Conservation (phyloP, 2,888 invertebrate genomes). For the Sceliomorpha sp. region DNA sequence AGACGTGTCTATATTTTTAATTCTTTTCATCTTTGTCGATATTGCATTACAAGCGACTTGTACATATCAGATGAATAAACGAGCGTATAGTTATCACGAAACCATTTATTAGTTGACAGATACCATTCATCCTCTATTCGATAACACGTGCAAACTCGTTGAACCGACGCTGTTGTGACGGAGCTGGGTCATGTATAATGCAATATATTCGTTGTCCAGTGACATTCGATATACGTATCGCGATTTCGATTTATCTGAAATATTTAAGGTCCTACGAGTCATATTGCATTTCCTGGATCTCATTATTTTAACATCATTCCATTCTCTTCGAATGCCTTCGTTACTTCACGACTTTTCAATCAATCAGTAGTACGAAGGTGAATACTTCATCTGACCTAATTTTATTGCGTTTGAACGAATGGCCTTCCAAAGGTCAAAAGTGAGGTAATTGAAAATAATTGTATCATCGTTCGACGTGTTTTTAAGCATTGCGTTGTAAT, state of each 20-base stretch:
- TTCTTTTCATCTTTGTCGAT: too few relatives aligned
- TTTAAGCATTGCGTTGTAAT: too few relatives aligned
- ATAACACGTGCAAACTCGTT: conserved; percentile 23
- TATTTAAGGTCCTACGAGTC: not conserved
- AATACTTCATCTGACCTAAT: not conserved
- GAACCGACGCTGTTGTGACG: conserved; percentile 14
- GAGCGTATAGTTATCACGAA: conserved; percentile 39
- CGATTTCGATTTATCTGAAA: conserved; percentile 54
- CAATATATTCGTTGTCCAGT: conserved; percentile 65
- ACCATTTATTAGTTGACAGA: conserved; percentile 29
- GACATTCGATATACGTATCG: conserved; percentile 60
- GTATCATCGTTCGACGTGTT: too few relatives aligned
- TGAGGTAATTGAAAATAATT: too few relatives aligned
- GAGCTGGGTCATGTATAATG: conserved; percentile 66
- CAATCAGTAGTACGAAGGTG: not conserved
- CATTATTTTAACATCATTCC: conserved; percentile 1
- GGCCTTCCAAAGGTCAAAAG: too few relatives aligned
- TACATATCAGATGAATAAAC: too few relatives aligned
- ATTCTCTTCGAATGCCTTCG: conserved; percentile 41
- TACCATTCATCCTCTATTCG: conserved; percentile 20
- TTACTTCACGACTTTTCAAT: conserved; percentile 44
- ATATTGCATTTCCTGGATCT: not conserved
- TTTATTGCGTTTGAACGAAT: conserved; percentile 1
- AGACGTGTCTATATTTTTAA: too few relatives aligned
- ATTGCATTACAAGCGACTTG: too few relatives aligned